Evolutionary conservation across 1,140 invertebrate genomes (phyloP).

Genomic region (Reticulitermes speratus): DNA sequence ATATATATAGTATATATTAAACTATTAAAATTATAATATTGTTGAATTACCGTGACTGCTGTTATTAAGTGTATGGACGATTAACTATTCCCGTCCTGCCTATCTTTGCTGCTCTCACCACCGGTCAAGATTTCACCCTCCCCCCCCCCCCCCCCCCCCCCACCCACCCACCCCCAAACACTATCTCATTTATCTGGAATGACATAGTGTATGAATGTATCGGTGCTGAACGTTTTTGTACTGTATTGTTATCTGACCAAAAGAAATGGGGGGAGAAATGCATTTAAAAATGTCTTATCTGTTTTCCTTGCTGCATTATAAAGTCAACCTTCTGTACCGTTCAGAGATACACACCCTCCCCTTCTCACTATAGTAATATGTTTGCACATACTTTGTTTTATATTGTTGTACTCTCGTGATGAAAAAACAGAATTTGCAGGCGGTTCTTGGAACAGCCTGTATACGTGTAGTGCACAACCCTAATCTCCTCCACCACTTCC

Average conservation of each 20-base stretch:
- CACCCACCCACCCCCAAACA: no score
- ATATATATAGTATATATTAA: constrained; percentile 30
- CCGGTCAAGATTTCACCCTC: not conserved
- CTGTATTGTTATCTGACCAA: constrained; percentile 3
- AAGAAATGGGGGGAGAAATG: not conserved
- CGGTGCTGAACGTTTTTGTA: not conserved
- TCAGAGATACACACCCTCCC: not conserved
- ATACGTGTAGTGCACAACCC: not conserved
- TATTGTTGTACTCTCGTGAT: constrained; percentile 19
- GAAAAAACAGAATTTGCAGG: not conserved
- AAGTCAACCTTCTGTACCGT: not conserved
- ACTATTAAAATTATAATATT: constrained; percentile 28
- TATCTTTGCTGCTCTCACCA: not conserved
- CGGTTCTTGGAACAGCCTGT: constrained; percentile 21
- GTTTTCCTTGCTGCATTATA: not conserved
- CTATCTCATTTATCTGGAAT: not conserved
- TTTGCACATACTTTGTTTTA: not conserved
- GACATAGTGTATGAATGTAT: not conserved
- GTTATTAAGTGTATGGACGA: constrained; percentile 24
- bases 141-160: no score
- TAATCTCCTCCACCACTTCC: not conserved
- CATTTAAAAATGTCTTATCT: not conserved
- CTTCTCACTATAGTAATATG: not conserved
- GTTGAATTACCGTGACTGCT: constrained; percentile 25
- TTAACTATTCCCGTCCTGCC: not conserved